A percentile compares a stretch with the other conserved stretches of the same genome.
Evolutionary conservation across 2,888 invertebrate genomes (phyloP).

Genomic region (Athripsodes cinereus): DNA sequence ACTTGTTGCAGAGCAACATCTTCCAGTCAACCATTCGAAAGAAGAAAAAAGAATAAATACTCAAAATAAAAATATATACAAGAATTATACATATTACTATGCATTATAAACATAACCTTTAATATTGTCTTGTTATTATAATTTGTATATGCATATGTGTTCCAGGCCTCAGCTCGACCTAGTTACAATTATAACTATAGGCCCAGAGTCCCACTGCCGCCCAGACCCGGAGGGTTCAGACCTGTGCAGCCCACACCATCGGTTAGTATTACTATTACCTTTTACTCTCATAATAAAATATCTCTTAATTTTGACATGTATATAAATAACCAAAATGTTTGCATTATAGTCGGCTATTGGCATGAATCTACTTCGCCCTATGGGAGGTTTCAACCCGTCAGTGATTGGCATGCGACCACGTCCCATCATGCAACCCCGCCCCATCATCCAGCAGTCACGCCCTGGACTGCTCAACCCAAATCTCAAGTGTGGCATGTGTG

Average conservation of each 20-base stretch:
- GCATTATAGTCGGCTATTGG: not conserved
- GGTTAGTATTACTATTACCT: not conserved
- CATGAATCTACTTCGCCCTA: not conserved
- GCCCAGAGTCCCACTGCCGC: slow-evolving; percentile 1
- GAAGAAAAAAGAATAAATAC: too few relatives aligned
- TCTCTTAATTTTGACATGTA: not conserved
- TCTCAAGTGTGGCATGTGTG: slow-evolving; percentile 14
- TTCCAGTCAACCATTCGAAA: too few relatives aligned
- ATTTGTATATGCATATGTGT: too few relatives aligned
- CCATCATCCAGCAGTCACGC: not conserved
- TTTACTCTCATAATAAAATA: not conserved
- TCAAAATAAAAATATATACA: too few relatives aligned
- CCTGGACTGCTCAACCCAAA: not conserved
- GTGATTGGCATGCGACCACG: not conserved
- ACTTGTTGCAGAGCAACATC: too few relatives aligned
- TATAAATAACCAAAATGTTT: too few relatives aligned
- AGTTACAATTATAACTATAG: slow-evolving; percentile 14
- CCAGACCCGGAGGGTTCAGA: not conserved
- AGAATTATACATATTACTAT: too few relatives aligned
- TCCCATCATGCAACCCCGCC: not conserved
- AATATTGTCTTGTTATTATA: too few relatives aligned
- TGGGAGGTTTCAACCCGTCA: not conserved
- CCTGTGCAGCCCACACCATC: not conserved
- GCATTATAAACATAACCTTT: too few relatives aligned
- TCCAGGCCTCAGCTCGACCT: slow-evolving; percentile 15